A percentile compares a stretch with the other conserved stretches of the same genome.
Evolutionary conservation across 1,140 invertebrate species (phyloP).

Genomic region (Drosophila pseudoananassae): DNA sequence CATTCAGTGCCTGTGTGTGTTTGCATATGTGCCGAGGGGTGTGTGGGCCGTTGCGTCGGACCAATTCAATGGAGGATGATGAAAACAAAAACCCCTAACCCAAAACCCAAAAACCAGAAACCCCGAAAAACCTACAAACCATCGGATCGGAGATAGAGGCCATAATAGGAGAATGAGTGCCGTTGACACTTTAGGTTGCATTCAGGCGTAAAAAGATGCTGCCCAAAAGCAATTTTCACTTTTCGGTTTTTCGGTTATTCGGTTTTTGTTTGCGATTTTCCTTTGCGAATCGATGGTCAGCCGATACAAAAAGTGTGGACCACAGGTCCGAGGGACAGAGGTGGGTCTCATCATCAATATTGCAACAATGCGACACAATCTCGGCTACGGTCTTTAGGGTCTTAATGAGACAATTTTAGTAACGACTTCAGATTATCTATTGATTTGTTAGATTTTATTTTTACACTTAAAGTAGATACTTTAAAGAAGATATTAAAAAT

Average conservation of each 20-base stretch:
- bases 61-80: constrained; percentile 38
- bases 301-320: constrained; percentile 10
- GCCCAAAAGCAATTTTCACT: constrained; percentile 75
- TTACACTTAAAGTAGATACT: too few species aligned
- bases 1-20: constrained; percentile 54
- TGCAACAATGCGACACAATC: constrained; percentile 76
- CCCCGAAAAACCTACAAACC: constrained; percentile 32
- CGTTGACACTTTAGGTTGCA: constrained; percentile 63
- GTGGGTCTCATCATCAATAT: constrained; percentile 70
- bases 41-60: constrained; percentile 19
- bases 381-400: constrained; percentile 23
- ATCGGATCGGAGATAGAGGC: constrained; percentile 16
- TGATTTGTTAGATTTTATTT: background rate
- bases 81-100: constrained; percentile 14
- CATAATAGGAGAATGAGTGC: constrained; percentile 1
- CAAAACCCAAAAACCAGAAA: constrained; percentile 16
- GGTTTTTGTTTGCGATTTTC: constrained; percentile 56
- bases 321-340: constrained; percentile 1
- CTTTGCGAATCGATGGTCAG: constrained; percentile 32
- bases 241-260: constrained; percentile 45
- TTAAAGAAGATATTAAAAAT: too few species aligned
- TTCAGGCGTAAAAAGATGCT: constrained; percentile 80
- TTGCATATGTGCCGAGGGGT: constrained; percentile 46
- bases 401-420: constrained; percentile 4
- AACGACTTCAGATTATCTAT: background rate